These are phyloP conservation scores for Smithornis capensis DNA, from an alignment of 2,113 vertebrate genomes.

Conservation along the genomic window DNA sequence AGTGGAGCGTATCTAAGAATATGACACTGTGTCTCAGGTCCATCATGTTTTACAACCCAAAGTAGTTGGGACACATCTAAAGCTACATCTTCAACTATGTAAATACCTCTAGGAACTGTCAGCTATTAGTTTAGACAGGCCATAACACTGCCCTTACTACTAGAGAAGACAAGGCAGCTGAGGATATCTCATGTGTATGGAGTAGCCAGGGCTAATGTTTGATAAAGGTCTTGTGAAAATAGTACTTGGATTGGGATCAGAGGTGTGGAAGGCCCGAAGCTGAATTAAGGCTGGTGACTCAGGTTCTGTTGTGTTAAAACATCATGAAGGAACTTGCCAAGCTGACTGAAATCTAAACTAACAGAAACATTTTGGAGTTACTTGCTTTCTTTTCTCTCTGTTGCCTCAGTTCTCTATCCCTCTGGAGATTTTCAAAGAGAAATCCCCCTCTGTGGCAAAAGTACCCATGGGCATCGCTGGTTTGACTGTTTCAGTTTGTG, in stretches of 20 bases:
- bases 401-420: neutral
- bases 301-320: neutral
- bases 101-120: constrained; percentile 40
- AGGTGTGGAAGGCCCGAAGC: neutral
- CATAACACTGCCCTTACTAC: constrained; percentile 3
- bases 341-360: constrained; percentile 19
- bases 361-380: neutral
- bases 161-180: neutral
- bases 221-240: neutral
- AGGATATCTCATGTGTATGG: neutral
- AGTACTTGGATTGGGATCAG: neutral
- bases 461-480: fast-evolving
- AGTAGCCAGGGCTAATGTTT: neutral
- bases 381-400: neutral
- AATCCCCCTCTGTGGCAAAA: neutral
- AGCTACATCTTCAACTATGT: constrained; percentile 40
- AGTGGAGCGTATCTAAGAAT: constrained; percentile 45
- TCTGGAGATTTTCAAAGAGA: neutral
- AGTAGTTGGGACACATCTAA: constrained; percentile 62
- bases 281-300: neutral
- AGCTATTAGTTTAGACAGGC: constrained; percentile 40
- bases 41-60: constrained; percentile 55
- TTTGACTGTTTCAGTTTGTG: neutral
- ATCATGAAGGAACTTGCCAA: neutral
- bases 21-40: constrained; percentile 53